A percentile compares a stretch with the other conserved stretches of the same genome.
Conservation (phyloP, 2,888 invertebrate species). For the Iselma pallidipennis region DNA sequence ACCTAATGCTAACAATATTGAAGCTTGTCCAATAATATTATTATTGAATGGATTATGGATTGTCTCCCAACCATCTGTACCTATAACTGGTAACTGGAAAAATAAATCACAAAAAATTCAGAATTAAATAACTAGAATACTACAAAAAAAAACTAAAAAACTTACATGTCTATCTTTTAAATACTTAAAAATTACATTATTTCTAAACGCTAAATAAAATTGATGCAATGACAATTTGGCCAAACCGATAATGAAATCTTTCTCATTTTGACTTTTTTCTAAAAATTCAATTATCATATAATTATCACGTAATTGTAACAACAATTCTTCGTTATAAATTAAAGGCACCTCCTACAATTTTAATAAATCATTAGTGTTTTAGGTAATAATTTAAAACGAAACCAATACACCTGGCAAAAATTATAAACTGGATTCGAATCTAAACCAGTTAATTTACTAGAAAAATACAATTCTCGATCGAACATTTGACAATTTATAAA, state of each 20-base stretch:
- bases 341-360: conserved; percentile 63
- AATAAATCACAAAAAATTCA: conserved; percentile 1
- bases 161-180: conserved; percentile 60
- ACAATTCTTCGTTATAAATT: conserved; percentile 59
- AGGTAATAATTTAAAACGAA: too few relatives aligned
- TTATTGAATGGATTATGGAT: conserved; percentile 57
- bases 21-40: conserved; percentile 59
- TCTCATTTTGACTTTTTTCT: conserved; percentile 48
- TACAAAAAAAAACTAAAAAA: conserved; percentile 12
- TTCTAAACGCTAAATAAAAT: conserved; percentile 64
- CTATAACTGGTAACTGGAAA: conserved; percentile 62
- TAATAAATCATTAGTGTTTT: too few relatives aligned
- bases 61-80: conserved; percentile 64
- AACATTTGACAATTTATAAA: conserved; percentile 59
- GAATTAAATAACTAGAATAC: conserved; percentile 9
- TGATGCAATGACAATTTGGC: conserved; percentile 63
- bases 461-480: conserved; percentile 55
- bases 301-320: conserved; percentile 61
- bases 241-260: conserved; percentile 57
- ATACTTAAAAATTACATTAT: conserved; percentile 60
- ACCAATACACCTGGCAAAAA: conserved; percentile 55
- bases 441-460: conserved; percentile 53
- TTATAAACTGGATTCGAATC: conserved; percentile 57
- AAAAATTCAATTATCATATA: conserved; percentile 61
- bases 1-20: conserved; percentile 64